Evolutionary conservation across 2,797 vertebrate genomes (phyloP).

Genomic region (Perodicticus potto): DNA sequence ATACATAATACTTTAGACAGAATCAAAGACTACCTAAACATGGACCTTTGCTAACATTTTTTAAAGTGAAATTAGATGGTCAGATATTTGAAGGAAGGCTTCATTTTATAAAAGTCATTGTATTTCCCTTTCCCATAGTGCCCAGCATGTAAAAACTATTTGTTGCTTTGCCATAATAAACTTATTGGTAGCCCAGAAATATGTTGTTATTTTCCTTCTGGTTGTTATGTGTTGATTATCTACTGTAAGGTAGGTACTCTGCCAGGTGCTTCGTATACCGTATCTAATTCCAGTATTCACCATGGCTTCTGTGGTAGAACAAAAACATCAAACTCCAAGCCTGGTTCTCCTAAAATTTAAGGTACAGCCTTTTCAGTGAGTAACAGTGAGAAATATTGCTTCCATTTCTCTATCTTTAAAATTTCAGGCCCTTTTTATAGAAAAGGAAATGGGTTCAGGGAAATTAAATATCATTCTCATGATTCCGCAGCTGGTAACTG

Average conservation of each 20-base stretch:
- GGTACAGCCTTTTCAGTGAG: background rate
- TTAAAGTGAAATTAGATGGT: background rate
- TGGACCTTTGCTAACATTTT: background rate
- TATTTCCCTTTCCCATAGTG: background rate
- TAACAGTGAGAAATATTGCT: background rate
- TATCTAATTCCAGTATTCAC: conserved; percentile 14
- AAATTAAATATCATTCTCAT: background rate
- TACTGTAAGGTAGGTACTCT: background rate
- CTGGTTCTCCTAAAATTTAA: background rate
- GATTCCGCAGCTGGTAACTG: background rate
- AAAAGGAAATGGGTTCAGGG: background rate
- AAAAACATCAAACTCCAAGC: background rate
- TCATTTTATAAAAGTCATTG: background rate
- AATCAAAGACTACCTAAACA: background rate
- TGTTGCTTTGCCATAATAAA: background rate
- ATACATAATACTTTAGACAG: background rate
- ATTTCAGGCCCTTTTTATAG: background rate
- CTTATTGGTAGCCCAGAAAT: background rate
- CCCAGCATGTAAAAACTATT: background rate
- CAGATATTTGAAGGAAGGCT: background rate
- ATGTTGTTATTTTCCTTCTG: background rate
- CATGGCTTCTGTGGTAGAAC: background rate
- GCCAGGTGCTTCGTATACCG: background rate
- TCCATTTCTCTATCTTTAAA: conserved; percentile 61
- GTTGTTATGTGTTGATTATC: background rate